Base-by-base conservation (phyloP, 2,113 vertebrate species). In the Engystomops pustulosus region DNA sequence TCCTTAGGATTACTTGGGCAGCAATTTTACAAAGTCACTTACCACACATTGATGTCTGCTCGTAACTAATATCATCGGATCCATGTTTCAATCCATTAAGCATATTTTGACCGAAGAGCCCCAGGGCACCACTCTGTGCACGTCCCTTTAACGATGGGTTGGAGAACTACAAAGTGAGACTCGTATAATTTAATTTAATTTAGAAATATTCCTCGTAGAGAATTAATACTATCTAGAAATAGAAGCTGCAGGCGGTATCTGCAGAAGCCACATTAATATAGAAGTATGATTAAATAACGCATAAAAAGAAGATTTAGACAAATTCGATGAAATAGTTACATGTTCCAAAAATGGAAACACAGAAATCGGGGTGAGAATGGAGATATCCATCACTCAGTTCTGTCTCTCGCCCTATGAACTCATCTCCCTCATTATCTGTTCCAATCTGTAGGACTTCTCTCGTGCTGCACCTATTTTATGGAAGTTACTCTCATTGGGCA, bases 151-250 rank as follows among this genome's bases (percentile, higher is more conserved):
- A 83, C 45, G 38, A 71, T 44, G 71, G 80, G 55, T 70, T 74
- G 30, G 51, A 45, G 27, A 47, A 74, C 69, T 83, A 83, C 80
- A 83, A 83, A 83, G 80, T 82, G 69, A 72, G 32, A 47, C 69
- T 74, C 18, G 6, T 83, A 74, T 83, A 74, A 83, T 83, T n/a
- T 83, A 83, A 83, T 72, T 83, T 62, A 27, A 74, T 74, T 83
- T 74, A 47, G 69, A 75, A 81, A 81, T 70, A 70, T 69, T 70
- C 79, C 67, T 81, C 49, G 49, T 70, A 70, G 23, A 74, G 41
- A 74, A 44, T 60, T 45, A 62, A 53, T 62, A 34, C 69, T 47
- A 72, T 62, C 69, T 23, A 83, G 49, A 83, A 62, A 72, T 83
- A 34, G 72, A 71, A 62, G 69, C 80, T 71, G 69, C 36, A 23